Conservation (phyloP, 2,888 invertebrate genomes). For the Aphidoletes aphidimyza region DNA sequence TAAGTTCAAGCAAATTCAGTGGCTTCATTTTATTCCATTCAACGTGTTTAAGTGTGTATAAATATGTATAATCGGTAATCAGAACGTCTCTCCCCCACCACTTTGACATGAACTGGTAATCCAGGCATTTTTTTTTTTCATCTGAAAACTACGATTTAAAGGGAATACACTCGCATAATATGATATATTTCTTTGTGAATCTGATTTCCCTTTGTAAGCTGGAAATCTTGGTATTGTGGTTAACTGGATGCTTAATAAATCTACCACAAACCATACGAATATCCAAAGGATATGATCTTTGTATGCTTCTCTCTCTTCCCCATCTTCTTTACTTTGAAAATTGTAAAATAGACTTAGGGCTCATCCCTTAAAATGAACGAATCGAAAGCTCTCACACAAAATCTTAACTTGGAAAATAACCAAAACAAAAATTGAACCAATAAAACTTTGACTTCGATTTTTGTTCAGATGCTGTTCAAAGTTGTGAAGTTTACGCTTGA, state of each 20-base stretch:
- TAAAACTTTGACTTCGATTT: slow-evolving; percentile 2
- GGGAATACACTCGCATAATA: not conserved
- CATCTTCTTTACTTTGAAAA: too few relatives aligned
- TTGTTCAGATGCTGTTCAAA: too few relatives aligned
- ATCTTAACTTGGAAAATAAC: not conserved
- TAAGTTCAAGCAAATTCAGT: not conserved
- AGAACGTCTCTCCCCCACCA: not conserved
- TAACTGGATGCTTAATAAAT: slow-evolving; percentile 1
- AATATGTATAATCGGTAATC: too few relatives aligned
- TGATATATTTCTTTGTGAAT: slow-evolving; percentile 23
- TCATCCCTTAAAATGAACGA: too few relatives aligned
- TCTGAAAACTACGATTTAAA: not conserved
- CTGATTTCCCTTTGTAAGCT: slow-evolving; percentile 1
- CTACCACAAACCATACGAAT: not conserved
- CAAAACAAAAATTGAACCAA: not conserved
- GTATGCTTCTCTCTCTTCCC: too few relatives aligned
- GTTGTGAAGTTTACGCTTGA: not conserved
- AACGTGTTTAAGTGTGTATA: not conserved
- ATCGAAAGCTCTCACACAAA: too few relatives aligned
- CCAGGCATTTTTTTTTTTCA: not conserved
- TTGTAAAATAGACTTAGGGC: too few relatives aligned
- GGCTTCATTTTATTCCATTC: slow-evolving; percentile 9
- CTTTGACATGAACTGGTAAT: not conserved
- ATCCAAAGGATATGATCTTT: not conserved
- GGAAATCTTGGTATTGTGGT: slow-evolving; percentile 3